Percentiles rank a stretch among this genome's conserved stretches.
phyloP scores from a whole-genome alignment of 1,140 invertebrate genomes.

The Trissolcus basalis region DNA sequence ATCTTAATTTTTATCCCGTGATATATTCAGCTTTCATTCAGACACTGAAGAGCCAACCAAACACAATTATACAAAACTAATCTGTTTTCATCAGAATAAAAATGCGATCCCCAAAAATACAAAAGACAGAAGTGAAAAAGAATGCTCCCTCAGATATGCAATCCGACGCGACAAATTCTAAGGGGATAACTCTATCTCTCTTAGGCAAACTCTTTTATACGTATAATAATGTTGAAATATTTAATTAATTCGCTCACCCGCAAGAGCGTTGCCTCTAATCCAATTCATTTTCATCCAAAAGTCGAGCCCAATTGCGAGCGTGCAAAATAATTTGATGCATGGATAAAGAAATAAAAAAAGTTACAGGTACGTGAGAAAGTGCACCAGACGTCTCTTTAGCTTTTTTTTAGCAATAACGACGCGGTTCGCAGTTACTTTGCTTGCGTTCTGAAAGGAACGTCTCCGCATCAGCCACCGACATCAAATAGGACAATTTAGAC shows the following conservation, averaged over 20 bases:
- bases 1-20: no score
- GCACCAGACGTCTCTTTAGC: slow-evolving; percentile 30
- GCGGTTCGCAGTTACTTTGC: slow-evolving; percentile 49
- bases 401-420: slow-evolving; percentile 46
- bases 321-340: slow-evolving; percentile 20
- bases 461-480: slow-evolving; percentile 59
- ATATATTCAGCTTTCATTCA: no score
- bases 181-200: no score
- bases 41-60: no score
- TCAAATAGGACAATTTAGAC: slow-evolving; percentile 69
- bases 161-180: no score
- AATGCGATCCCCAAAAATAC: no score
- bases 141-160: no score
- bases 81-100: no score
- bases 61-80: no score
- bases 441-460: slow-evolving; percentile 49
- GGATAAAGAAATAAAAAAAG: slow-evolving; percentile 10
- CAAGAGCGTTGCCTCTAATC: slow-evolving; percentile 11
- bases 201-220: no score
- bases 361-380: slow-evolving; percentile 31
- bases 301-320: slow-evolving; percentile 1
- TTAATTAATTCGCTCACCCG: slow-evolving; percentile 1
- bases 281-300: slow-evolving; percentile 19
- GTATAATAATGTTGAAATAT: slow-evolving; percentile 3
- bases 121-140: no score